A percentile compares a stretch with the other conserved stretches of the same genome.
phyloP scores from a whole-genome alignment of 2,888 invertebrate genomes.

The Notocelia uddmanniana region DNA sequence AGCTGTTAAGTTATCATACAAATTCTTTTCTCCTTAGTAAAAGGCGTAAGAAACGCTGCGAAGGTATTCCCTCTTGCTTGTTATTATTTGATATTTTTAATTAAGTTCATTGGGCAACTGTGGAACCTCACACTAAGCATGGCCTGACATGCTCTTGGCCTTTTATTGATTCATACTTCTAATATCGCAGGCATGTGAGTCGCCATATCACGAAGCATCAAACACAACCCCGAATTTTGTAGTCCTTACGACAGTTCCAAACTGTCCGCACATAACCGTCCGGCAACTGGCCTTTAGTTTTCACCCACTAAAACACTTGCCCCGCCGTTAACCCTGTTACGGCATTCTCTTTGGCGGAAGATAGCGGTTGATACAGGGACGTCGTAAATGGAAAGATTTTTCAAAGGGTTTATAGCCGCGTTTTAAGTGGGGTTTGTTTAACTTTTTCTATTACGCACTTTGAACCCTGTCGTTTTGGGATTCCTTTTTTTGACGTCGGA shows the following conservation, averaged over 20 bases:
- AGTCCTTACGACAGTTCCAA: not conserved
- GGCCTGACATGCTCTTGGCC: no score
- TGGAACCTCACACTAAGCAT: no score
- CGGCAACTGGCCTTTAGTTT: conserved; percentile 5
- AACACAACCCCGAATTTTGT: not conserved
- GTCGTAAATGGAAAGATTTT: conserved; percentile 23
- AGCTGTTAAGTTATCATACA: no score
- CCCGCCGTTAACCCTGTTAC: conserved; percentile 26
- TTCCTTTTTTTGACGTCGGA: not conserved
- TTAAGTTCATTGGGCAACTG: no score
- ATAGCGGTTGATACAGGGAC: conserved; percentile 5
- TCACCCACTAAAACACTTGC: conserved; percentile 29
- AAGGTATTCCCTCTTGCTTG: no score
- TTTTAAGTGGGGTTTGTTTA: conserved; percentile 32
- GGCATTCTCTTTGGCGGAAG: not conserved
- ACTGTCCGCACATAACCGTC: conserved; percentile 14
- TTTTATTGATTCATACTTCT: no score
- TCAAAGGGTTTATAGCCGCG: conserved; percentile 11
- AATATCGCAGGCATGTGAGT: no score
- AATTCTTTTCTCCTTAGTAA: no score
- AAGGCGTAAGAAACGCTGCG: no score
- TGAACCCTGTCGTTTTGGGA: not conserved
- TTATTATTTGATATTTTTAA: no score
- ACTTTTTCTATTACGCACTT: conserved; percentile 23
- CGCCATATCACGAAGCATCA: not conserved